Evolutionary conservation across 2,888 invertebrate genomes (phyloP), one percentile per base, ranked within the genome.

Genomic region (Caradrina kadenii): DNA sequence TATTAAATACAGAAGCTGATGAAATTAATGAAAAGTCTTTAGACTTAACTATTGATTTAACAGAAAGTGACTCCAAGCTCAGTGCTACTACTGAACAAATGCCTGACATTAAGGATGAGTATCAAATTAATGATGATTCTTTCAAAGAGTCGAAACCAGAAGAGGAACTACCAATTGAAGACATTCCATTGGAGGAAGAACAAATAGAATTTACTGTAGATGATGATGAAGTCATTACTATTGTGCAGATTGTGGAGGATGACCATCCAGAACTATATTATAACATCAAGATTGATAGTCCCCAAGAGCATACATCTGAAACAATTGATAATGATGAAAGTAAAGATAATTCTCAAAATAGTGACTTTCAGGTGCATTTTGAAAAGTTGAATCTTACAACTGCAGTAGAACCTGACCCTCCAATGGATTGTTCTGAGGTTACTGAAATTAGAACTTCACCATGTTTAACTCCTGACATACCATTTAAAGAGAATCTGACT

Each of bases 191-290:
- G 68, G 91, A 91, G 63, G 87, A 88, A 64, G 90, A 93, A 63
- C 92, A 93, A 50, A 78, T 92, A 79, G 91, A 91, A 65, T 94
- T 91, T 89, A 85, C 74, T 22, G 93, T 87, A 80, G 95, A 94
- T 87, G 95, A 94, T 88, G 96, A 96, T 87, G 96, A 96, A 84
- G 91, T 96, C 63, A 95, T 96, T 48, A 96, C 96, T 48, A 91
- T 96, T 78, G 94, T 95, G 21, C 96, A 96, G 87, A 96, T 96
- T 75, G 93, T 96, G 19, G 96, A 96, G 78, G 96, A 96, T 92
- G 95, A 95, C 73, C 90, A 93, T 73, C 92, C 91, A 54, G 93
- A 94, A 55, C 79, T 93, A 22, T 95, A 94, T 79, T 95, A 95
- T 80, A 89, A 93, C 64, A 93, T 95, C 48, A 92, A 94, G 69